Conservation (phyloP, 2,888 invertebrate genomes). For the Lithophane leautieri region DNA sequence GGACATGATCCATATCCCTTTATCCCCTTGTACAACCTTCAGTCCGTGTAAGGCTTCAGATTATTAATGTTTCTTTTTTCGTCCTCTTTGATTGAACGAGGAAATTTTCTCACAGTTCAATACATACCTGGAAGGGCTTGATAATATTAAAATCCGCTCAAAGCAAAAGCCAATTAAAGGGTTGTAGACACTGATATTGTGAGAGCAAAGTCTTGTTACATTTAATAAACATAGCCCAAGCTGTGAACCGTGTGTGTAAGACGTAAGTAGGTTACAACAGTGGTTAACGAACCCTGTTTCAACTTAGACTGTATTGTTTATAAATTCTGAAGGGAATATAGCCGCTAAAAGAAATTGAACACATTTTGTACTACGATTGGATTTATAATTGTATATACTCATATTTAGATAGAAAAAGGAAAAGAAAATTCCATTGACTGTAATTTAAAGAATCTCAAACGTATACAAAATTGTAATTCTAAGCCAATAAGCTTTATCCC, state of each 20-base stretch:
- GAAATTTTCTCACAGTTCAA: slow-evolving; percentile 40
- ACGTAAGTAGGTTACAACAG: slow-evolving; percentile 44
- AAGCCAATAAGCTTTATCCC: neutral
- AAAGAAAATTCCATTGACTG: neutral
- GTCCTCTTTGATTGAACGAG: slow-evolving; percentile 41
- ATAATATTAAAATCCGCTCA: slow-evolving; percentile 55
- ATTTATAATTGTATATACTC: neutral
- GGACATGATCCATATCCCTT: slow-evolving; percentile 26
- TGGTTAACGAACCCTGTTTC: slow-evolving; percentile 24
- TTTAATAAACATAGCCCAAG: slow-evolving; percentile 55
- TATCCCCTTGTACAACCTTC: slow-evolving; percentile 40
- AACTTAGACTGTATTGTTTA: slow-evolving; percentile 21
- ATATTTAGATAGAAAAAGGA: neutral
- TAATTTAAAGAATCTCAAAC: slow-evolving; percentile 2
- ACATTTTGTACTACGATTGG: neutral
- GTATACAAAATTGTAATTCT: slow-evolving; percentile 17
- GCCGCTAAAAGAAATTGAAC: neutral
- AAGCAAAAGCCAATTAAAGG: slow-evolving; percentile 56
- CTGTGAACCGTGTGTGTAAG: slow-evolving; percentile 48
- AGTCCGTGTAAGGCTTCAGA: slow-evolving; percentile 52
- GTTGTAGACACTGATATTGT: slow-evolving; percentile 45
- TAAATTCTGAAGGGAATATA: slow-evolving; percentile 16
- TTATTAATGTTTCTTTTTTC: slow-evolving; percentile 51
- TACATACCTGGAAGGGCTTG: slow-evolving; percentile 36
- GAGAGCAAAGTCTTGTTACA: slow-evolving; percentile 61